phyloP scores from a whole-genome alignment of 2,888 invertebrate species.

The Epicampocera succincta region DNA sequence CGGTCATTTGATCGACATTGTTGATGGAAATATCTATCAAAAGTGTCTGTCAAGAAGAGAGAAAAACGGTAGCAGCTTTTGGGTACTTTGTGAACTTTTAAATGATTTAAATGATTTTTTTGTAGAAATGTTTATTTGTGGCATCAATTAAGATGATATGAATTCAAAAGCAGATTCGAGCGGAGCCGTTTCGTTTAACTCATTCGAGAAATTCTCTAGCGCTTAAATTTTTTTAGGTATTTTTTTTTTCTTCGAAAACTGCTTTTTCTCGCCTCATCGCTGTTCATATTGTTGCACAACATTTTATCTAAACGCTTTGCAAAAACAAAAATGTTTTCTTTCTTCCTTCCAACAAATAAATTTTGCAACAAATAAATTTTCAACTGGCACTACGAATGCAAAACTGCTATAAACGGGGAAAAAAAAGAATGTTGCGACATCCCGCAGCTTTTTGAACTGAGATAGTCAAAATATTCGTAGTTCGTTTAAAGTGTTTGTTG shows the following conservation, averaged over 20 bases:
- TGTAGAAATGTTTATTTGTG: too few species aligned
- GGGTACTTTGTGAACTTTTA: too few species aligned
- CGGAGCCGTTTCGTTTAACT: too few species aligned
- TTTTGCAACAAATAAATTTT: constrained; percentile 25
- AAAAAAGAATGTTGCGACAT: constrained; percentile 53
- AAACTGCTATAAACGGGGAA: neutral
- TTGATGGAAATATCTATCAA: too few species aligned
- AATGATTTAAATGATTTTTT: too few species aligned
- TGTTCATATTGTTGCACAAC: neutral
- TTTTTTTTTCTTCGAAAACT: neutral
- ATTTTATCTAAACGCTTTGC: neutral
- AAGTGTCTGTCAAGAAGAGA: too few species aligned
- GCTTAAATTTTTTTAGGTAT: too few species aligned
- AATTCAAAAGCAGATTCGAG: too few species aligned
- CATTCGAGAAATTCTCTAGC: too few species aligned
- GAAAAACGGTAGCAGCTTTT: too few species aligned
- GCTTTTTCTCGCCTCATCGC: neutral
- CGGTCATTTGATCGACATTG: too few species aligned
- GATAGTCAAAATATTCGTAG: constrained; percentile 61
- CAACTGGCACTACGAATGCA: neutral
- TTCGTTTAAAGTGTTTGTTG: constrained; percentile 41
- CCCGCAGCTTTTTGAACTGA: constrained; percentile 68
- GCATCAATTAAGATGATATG: too few species aligned
- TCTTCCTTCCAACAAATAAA: constrained; percentile 19
- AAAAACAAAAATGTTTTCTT: constrained; percentile 20